phyloP scores from a whole-genome alignment of 2,888 invertebrate genomes.

The Nipponacmea schrenckii region DNA sequence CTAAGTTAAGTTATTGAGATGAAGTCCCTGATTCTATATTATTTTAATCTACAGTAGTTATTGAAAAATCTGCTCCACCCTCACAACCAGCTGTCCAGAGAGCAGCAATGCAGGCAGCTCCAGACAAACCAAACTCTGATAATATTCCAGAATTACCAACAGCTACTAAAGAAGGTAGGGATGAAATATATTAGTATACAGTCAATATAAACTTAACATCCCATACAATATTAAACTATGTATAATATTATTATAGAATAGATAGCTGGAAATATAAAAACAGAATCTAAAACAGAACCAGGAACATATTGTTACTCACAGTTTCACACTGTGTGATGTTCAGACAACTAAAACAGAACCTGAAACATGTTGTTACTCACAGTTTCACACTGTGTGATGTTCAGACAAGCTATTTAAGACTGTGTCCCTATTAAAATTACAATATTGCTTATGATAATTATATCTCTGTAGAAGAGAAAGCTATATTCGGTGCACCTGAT shows the following conservation, averaged over 20 bases:
- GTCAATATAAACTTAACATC: too few relatives aligned
- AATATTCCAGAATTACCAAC: constrained; percentile 34
- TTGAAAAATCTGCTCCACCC: background rate
- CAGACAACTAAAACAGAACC: too few relatives aligned
- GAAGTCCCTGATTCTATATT: too few relatives aligned
- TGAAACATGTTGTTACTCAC: too few relatives aligned
- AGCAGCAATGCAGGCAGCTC: constrained; percentile 32
- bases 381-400: too few relatives aligned
- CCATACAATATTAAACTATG: background rate
- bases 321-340: too few relatives aligned
- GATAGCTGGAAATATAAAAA: background rate
- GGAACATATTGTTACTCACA: too few relatives aligned
- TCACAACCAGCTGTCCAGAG: constrained; percentile 26
- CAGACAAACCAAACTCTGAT: constrained; percentile 16
- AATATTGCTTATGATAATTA: background rate
- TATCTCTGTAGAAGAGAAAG: constrained; percentile 56
- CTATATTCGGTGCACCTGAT: constrained; percentile 67
- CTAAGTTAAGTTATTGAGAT: too few relatives aligned
- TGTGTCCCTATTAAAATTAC: background rate
- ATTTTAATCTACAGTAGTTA: too few relatives aligned
- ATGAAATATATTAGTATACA: too few relatives aligned
- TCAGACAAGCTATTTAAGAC: background rate
- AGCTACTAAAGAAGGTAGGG: constrained; percentile 46
- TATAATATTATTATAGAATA: background rate
- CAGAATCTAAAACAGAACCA: background rate